Evolutionary conservation across 37 sponge, comb jelly and placozoan genomes (phyloP).

Genomic region (Chondrosia reniformis): DNA sequence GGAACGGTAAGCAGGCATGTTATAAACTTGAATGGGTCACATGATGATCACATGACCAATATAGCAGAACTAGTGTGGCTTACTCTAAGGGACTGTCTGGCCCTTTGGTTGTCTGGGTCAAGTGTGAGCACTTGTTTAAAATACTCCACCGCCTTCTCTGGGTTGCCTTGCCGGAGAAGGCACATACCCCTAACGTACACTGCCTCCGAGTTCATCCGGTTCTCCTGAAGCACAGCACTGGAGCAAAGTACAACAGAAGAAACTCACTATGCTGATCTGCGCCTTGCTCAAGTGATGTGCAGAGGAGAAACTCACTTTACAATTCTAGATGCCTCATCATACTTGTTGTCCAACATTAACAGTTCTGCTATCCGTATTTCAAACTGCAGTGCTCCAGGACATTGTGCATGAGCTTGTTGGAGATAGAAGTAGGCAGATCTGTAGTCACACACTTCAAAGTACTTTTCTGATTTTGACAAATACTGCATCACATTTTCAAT

Average conservation of each 20-base stretch:
- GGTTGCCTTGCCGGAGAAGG: constrained; percentile 57
- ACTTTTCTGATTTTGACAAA: not conserved
- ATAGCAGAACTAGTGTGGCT: not conserved
- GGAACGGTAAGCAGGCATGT: constrained; percentile 12
- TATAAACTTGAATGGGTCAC: too few relatives aligned
- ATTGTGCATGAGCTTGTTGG: constrained; percentile 37
- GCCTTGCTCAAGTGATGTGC: not conserved
- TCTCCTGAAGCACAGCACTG: constrained; percentile 75
- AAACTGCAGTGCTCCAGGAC: constrained; percentile 43
- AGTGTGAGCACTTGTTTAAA: constrained; percentile 68
- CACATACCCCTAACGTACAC: constrained; percentile 90
- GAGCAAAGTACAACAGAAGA: not conserved
- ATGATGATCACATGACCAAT: too few relatives aligned
- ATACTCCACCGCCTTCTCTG: constrained; percentile 80
- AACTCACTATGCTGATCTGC: not conserved
- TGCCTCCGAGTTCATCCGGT: constrained; percentile 86
- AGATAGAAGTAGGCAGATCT: constrained; percentile 40
- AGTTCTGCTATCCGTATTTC: constrained; percentile 48
- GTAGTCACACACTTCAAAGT: not conserved
- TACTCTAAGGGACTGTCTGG: constrained; percentile 48
- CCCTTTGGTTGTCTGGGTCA: constrained; percentile 88
- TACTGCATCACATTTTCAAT: not conserved
- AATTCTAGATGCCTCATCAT: constrained; percentile 42
- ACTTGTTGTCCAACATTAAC: constrained; percentile 28
- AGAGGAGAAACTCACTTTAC: constrained; percentile 48